Evolutionary conservation across 2,113 vertebrate genomes (phyloP).

Genomic region (Isichthys henryi): DNA sequence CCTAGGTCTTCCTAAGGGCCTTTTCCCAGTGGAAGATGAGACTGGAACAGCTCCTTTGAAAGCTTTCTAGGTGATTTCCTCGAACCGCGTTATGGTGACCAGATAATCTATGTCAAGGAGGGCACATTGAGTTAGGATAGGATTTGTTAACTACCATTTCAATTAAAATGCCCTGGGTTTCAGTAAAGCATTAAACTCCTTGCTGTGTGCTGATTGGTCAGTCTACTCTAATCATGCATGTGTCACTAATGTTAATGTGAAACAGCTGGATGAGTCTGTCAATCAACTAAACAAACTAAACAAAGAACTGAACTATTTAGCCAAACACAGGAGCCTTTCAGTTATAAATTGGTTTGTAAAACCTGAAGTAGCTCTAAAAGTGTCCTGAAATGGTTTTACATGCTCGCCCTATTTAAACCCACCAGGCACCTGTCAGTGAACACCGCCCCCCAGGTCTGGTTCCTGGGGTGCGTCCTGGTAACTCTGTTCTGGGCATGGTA

Average conservation of each 20-base stretch:
- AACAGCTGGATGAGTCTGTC: not conserved
- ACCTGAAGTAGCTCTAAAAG: not conserved
- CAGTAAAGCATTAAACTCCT: not conserved
- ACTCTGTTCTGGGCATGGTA: not conserved
- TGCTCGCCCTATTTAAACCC: not conserved
- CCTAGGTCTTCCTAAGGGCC: not conserved
- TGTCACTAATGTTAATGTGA: not conserved
- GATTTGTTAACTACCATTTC: not conserved
- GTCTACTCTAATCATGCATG: not conserved
- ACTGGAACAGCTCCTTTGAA: not conserved
- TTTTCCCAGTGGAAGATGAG: not conserved
- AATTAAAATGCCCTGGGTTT: not conserved
- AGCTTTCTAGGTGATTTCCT: not conserved
- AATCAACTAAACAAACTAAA: not conserved
- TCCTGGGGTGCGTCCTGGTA: not conserved
- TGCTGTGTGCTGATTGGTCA: not conserved
- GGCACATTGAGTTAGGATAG: not conserved
- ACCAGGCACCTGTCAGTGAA: not conserved
- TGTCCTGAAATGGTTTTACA: not conserved
- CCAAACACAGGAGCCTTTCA: not conserved
- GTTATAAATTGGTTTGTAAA: not conserved
- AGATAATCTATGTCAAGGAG: not conserved
- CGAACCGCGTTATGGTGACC: not conserved
- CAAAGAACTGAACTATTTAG: not conserved
- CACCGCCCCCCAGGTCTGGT: not conserved